Base-by-base conservation (phyloP, 2,888 invertebrate genomes). In the Galeopsomyia nigrocyanea region DNA sequence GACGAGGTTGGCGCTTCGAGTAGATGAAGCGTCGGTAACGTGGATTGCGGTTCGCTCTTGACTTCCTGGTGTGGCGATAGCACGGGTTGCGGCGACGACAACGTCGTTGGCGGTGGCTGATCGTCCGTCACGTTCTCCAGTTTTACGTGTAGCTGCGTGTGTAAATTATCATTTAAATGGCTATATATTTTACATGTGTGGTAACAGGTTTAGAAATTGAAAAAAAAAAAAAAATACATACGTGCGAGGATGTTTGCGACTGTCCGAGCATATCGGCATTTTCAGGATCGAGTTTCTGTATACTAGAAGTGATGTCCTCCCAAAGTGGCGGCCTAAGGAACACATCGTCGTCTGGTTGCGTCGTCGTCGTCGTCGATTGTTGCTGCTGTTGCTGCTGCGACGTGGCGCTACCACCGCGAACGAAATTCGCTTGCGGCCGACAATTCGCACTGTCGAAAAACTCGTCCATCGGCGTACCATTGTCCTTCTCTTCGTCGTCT, bases 291-390 rank as follows among this genome's bases (percentile, higher is more conserved):
- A 95, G 92, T 87, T 95, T 95, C 85, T 95, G 92, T 87, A 95
- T 95, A 83, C 95, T 95, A 86, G 94, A 94, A 77, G 95, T 93
- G 85, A 96, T 95, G 88, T 96, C 95, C 88, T 96, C 95, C 96
- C 96, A 96, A 55, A 95, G 90, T 47, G 95, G 94, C 57, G 95
- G 95, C 81, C 95, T 92, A 79, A 95, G 91, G 88, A 94, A 95
- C 67, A 94, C 93, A 88, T 96, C 95, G 87, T 96, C 95, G 86
- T 93, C 90, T 84, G 57, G 46, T 22, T 22, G 67, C 21, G 19
- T 22, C 3, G 87, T 90, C 39, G 46, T 88, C 85, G 88, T 87
- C 66, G 89, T 88, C 57, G 68, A 17, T 69, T 72, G 66, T 63
- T 70, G 26, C 1, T 62, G 62, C 16, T 49, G 46, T 9, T 46